phyloP scores from a whole-genome alignment of 2,797 vertebrate genomes.

The Eremophila alpestris region DNA sequence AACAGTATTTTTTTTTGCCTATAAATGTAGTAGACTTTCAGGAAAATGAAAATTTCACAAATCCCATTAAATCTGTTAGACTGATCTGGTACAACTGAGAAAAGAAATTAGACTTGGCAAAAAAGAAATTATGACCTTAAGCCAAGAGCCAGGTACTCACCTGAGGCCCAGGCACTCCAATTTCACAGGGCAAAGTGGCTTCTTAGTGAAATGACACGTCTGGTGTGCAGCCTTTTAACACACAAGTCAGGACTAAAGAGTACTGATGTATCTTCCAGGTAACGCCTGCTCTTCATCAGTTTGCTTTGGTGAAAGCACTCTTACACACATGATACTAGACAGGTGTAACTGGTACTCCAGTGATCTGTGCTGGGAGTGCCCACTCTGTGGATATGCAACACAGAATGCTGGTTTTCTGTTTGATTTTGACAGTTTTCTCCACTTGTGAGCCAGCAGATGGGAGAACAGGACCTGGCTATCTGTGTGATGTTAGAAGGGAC shows the following conservation, averaged over 20 bases:
- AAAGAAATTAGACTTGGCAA: not conserved
- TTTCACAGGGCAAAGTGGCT: not conserved
- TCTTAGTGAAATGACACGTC: not conserved
- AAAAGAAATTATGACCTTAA: not conserved
- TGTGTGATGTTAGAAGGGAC: not conserved
- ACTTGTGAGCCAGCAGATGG: not conserved
- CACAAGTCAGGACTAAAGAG: not conserved
- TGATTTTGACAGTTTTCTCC: not conserved
- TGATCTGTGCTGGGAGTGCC: not conserved
- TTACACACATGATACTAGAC: accelerated
- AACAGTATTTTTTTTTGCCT: not conserved
- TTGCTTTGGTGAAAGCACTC: not conserved
- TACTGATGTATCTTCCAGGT: not conserved
- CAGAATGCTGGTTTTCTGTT: not conserved
- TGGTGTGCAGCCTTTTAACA: not conserved
- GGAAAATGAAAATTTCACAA: not conserved
- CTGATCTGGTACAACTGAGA: not conserved
- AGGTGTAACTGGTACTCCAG: not conserved
- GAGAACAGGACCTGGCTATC: not conserved
- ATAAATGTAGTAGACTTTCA: not conserved
- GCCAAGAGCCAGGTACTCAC: not conserved
- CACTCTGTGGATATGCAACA: not conserved
- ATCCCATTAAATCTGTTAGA: not conserved
- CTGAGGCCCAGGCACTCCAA: not conserved
- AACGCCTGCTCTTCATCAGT: not conserved